Evolutionary conservation across 1,140 invertebrate genomes (phyloP).

Genomic region (Drosophila repleta): DNA sequence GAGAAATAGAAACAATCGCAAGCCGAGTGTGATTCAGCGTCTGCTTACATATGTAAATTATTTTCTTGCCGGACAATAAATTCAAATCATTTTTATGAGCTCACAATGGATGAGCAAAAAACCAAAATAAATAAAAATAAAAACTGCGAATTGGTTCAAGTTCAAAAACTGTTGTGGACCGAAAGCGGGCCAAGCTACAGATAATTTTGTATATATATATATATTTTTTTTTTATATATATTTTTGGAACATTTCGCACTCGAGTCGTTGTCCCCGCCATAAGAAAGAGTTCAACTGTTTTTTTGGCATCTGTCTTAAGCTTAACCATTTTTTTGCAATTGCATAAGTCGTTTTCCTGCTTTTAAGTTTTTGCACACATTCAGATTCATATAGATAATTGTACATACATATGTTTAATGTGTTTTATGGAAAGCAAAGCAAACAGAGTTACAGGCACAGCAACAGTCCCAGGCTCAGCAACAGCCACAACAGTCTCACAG

Average conservation of each 20-base stretch:
- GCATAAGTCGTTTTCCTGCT: conserved; percentile 39
- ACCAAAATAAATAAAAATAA: conserved; percentile 21
- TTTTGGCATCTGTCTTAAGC: background rate
- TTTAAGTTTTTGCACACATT: conserved; percentile 1
- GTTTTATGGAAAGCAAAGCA: conserved; percentile 9
- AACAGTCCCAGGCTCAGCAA: background rate
- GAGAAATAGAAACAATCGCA: conserved; percentile 11
- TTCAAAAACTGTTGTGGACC: conserved; percentile 56
- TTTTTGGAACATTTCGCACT: background rate
- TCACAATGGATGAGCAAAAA: conserved; percentile 27
- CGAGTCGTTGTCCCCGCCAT: background rate
- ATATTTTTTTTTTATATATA: background rate
- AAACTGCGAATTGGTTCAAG: conserved; percentile 70
- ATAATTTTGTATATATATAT: background rate
- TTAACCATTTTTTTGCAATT: conserved; percentile 17
- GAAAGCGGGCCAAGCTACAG: conserved; percentile 62
- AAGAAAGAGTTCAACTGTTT: conserved; percentile 70
- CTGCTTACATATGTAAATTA: conserved; percentile 61
- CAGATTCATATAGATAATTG: too few species aligned
- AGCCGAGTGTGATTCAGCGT: conserved; percentile 37
- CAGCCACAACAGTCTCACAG: too few species aligned
- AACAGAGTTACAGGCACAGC: background rate
- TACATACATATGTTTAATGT: background rate
- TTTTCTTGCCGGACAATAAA: conserved; percentile 66
- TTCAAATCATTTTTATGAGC: conserved; percentile 42